Evolutionary conservation across 64 coral and sea anemone genomes (phyloP).

Genomic region (Montipora foliosa): DNA sequence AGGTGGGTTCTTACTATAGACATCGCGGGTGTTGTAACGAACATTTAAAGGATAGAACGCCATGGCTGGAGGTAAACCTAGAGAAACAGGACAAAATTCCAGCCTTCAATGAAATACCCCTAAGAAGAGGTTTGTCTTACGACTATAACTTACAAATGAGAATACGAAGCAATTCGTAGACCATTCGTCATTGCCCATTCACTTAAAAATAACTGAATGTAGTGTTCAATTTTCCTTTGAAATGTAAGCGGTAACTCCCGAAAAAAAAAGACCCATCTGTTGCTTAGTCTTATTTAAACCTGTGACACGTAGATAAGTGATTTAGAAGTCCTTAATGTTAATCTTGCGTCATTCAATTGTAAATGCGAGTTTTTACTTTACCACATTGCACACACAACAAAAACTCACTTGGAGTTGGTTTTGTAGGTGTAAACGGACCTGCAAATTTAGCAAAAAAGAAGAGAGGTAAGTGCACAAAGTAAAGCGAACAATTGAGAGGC

Average conservation of each 20-base stretch:
- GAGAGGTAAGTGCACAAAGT: background rate
- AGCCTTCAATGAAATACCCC: background rate
- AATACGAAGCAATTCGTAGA: too few relatives aligned
- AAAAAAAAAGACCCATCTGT: too few relatives aligned
- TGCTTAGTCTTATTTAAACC: too few relatives aligned
- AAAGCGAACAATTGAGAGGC: background rate
- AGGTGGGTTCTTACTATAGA: constrained; percentile 62
- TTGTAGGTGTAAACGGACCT: constrained; percentile 30
- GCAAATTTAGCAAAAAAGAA: background rate
- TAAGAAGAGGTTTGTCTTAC: too few relatives aligned
- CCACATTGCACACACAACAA: background rate
- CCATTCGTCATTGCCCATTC: too few relatives aligned
- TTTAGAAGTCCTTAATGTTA: background rate
- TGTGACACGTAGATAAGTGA: too few relatives aligned
- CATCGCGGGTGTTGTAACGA: constrained; percentile 59
- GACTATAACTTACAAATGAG: too few relatives aligned
- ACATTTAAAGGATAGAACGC: constrained; percentile 79
- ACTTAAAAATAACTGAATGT: too few relatives aligned
- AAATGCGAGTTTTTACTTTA: background rate
- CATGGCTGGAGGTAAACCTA: constrained; percentile 62
- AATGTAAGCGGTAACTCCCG: too few relatives aligned
- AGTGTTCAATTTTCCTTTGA: too few relatives aligned
- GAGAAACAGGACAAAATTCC: background rate
- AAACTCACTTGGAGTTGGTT: background rate
- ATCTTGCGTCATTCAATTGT: background rate